A percentile compares a stretch with the other conserved stretches of the same genome.
These are phyloP conservation scores for Artemia franciscana DNA, from an alignment of 1,140 invertebrate species.

Conservation along the genomic window DNA sequence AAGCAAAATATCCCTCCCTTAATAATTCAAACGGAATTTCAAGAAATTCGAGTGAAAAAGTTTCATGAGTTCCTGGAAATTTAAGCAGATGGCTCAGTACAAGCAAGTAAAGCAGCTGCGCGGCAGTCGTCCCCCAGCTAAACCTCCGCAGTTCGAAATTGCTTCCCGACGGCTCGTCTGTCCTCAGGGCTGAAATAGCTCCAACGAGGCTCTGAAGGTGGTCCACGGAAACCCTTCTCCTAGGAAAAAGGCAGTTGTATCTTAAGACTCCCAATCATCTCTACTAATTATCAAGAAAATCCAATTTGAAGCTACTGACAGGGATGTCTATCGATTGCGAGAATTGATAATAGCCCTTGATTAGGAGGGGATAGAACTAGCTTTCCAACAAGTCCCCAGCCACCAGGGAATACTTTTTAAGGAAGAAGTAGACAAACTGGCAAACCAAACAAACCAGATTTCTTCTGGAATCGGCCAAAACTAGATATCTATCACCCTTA, in stretches of 20 bases:
- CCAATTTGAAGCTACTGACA: no score
- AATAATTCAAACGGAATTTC: background rate
- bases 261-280: background rate
- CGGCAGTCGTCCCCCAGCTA: background rate
- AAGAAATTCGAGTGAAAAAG: background rate
- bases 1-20: background rate
- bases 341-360: no score
- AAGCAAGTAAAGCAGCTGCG: background rate
- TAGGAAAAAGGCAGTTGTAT: background rate
- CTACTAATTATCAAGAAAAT: background rate
- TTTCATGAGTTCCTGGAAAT: background rate
- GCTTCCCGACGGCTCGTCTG: background rate
- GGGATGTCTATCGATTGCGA: no score
- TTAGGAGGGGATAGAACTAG: no score
- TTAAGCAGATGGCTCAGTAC: background rate
- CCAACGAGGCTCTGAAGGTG: background rate
- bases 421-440: no score
- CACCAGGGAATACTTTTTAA: no score
- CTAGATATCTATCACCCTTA: no score
- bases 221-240: background rate
- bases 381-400: no score
- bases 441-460: no score
- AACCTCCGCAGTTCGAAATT: background rate
- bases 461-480: no score
- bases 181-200: background rate